Base-by-base conservation (phyloP, 2,888 invertebrate genomes). In the Mythimna albipuncta region DNA sequence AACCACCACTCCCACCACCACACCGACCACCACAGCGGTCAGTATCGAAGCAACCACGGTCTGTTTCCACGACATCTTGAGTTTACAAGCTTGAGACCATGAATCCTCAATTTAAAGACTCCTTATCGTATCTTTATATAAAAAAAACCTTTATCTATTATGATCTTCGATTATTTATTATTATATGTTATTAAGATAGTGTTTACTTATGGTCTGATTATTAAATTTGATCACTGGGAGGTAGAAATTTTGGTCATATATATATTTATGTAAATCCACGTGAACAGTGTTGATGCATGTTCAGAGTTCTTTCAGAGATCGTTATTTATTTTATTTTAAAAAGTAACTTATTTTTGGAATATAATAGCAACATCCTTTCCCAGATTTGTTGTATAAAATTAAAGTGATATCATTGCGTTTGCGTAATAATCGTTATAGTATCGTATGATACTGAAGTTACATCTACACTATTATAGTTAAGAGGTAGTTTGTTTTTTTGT, bases 1-100 rank as follows among this genome's bases (percentile, higher is more conserved):
- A 0, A 89, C 90, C 9, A 88, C 83, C 13, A 89, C 80, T 9
- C 90, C 92, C 35, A 89, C 78, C 0, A 88, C 82, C 0, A 86
- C 61, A 0, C 92, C 57, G 13, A 85, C 88, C 21, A 87, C 87
- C 6, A 88, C 64, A 0, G 83, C 73, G 19, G 88, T 86, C 1
- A 83, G 83, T 19, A 70, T 16, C 35, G 81, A 82, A 58, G 66
- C 32, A 13, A 54, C 47, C 26, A 69, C 50, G 0, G 41, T 38
- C 38, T 11, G 38, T 57, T 41, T 64, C 64, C 66, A 67, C 21
- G 75, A 55, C 81, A 81, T 81, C 44, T 70, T 65, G 38, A n/a
- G 6, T 64, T 41, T 52, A 62, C 13, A 9, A 5, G 13, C 11
- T 61, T 13, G 19, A 10, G 13, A 64, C 41, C 26, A 41, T 11